Conservation (phyloP, 30 jellyfish, hydroid and myxozoan species). For the Aurelia coerulea region DNA sequence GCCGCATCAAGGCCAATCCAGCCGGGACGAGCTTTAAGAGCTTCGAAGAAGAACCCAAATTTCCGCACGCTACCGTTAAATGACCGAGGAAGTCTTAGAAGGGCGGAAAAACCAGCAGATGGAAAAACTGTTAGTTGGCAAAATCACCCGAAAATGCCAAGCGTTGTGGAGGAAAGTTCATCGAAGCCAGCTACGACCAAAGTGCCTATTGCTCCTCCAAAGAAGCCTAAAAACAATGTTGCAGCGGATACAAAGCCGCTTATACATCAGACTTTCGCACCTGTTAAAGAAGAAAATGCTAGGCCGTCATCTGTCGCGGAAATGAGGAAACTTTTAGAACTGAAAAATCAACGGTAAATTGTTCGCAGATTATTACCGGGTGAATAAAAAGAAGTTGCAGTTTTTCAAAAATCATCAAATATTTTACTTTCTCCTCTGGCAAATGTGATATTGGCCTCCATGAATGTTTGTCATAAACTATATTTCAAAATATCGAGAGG, state of each 20-base stretch:
- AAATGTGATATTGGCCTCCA: too few relatives aligned
- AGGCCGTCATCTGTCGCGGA: slow-evolving; percentile 54
- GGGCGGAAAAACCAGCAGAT: slow-evolving; percentile 35
- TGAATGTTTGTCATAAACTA: too few relatives aligned
- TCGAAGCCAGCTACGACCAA: slow-evolving; percentile 1
- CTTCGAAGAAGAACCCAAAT: slow-evolving; percentile 67
- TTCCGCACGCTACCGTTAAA: slow-evolving; percentile 67
- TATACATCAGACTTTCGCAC: background rate
- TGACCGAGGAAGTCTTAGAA: slow-evolving; percentile 47
- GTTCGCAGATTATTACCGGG: too few relatives aligned
- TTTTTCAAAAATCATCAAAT: too few relatives aligned
- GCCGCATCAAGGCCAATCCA: slow-evolving; percentile 4
- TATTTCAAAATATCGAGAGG: too few relatives aligned
- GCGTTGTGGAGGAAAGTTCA: slow-evolving; percentile 33
- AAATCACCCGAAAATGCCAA: background rate
- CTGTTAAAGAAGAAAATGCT: slow-evolving; percentile 12
- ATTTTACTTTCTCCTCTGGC: too few relatives aligned
- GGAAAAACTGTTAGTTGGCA: background rate
- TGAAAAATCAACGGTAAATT: slow-evolving; percentile 1
- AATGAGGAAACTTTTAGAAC: slow-evolving; percentile 46
- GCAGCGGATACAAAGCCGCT: slow-evolving; percentile 13
- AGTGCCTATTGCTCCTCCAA: slow-evolving; percentile 22
- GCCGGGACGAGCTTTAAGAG: slow-evolving; percentile 32
- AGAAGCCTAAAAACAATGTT: background rate
- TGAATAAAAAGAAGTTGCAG: too few relatives aligned